These are phyloP conservation scores for Orthosia gothica DNA, from an alignment of 2,888 invertebrate species.

Conservation along the genomic window DNA sequence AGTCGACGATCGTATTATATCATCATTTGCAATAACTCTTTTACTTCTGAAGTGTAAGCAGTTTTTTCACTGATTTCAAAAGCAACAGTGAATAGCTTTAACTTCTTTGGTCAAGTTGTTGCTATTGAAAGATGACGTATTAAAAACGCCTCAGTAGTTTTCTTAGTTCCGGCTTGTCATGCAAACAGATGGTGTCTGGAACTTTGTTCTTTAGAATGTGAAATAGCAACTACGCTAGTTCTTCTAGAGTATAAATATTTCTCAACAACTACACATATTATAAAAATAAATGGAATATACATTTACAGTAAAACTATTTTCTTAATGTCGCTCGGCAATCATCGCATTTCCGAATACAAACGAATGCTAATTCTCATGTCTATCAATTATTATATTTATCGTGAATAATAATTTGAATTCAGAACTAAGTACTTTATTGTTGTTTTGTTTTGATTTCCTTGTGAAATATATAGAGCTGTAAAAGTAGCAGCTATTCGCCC, in stretches of 20 bases:
- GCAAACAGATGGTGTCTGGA: slow-evolving; percentile 5
- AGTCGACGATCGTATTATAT: background rate
- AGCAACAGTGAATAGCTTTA: background rate
- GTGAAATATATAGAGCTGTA: too few relatives aligned
- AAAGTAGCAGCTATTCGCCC: too few relatives aligned
- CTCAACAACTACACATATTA: background rate
- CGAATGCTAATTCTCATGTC: too few relatives aligned
- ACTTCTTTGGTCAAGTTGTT: background rate
- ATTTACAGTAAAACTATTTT: too few relatives aligned
- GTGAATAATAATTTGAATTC: too few relatives aligned
- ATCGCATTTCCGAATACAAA: too few relatives aligned
- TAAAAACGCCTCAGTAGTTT: slow-evolving; percentile 12
- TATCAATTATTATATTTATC: too few relatives aligned
- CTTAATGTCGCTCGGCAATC: too few relatives aligned
- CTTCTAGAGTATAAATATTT: background rate
- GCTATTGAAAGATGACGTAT: background rate
- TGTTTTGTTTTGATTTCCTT: too few relatives aligned
- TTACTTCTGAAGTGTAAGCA: background rate
- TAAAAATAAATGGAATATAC: background rate
- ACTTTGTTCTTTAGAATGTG: background rate
- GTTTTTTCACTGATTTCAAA: slow-evolving; percentile 12
- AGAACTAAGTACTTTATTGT: too few relatives aligned
- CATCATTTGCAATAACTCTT: background rate
- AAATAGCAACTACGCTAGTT: too few relatives aligned
- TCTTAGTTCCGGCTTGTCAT: background rate